These are phyloP conservation scores for Anorthoa munda DNA, from an alignment of 2,888 invertebrate species.

Conservation along the genomic window DNA sequence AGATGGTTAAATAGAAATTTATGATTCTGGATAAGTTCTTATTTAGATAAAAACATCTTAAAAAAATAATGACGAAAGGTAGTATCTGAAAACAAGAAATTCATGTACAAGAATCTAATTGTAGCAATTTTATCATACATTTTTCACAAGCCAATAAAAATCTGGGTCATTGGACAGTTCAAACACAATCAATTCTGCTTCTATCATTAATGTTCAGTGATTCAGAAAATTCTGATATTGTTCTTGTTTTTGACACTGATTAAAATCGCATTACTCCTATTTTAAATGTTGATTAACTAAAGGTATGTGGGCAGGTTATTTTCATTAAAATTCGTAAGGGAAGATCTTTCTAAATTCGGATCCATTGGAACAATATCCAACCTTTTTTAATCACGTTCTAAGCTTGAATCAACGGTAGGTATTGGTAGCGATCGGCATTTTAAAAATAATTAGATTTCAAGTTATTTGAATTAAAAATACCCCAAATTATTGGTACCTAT, in stretches of 20 bases:
- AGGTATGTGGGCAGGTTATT: conserved; percentile 12
- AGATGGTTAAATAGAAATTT: too few relatives aligned
- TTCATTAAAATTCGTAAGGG: conserved; percentile 38
- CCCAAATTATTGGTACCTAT: too few relatives aligned
- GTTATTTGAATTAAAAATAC: conserved; percentile 23
- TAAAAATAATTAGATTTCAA: conserved; percentile 16
- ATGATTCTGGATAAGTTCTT: too few relatives aligned
- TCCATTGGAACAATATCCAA: conserved; percentile 27
- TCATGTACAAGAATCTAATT: not conserved
- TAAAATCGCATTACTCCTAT: conserved; percentile 29
- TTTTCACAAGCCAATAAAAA: conserved; percentile 39
- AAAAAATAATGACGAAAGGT: not conserved
- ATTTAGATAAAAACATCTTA: too few relatives aligned
- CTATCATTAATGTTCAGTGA: conserved; percentile 58
- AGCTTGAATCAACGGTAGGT: conserved; percentile 40
- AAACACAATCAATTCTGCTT: conserved; percentile 54
- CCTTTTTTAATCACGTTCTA: conserved; percentile 51
- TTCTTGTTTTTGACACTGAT: conserved; percentile 40
- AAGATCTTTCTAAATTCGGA: conserved; percentile 16
- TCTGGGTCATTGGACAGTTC: conserved; percentile 49
- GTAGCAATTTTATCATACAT: conserved; percentile 4
- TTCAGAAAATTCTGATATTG: conserved; percentile 42
- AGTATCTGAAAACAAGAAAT: not conserved
- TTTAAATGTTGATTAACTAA: conserved; percentile 13
- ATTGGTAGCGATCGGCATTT: conserved; percentile 20